Percentiles rank a stretch among this genome's conserved stretches.
Evolutionary conservation across 2,888 invertebrate genomes (phyloP).

Genomic region (Drosophila neutralis): DNA sequence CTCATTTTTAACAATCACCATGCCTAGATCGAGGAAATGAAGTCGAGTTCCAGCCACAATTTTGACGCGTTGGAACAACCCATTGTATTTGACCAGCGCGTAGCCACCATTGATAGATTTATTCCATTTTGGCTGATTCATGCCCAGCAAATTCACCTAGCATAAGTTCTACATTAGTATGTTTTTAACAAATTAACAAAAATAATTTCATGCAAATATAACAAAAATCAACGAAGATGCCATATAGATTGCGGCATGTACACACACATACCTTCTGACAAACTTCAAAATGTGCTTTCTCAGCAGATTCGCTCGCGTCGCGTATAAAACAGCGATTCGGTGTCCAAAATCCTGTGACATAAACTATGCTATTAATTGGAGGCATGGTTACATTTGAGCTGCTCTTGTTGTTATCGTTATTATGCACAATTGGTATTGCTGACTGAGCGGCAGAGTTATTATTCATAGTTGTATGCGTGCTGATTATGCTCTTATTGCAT

Average conservation of each 20-base stretch:
- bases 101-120: neutral
- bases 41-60: constrained; percentile 14
- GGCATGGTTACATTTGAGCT: constrained; percentile 25
- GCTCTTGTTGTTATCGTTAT: neutral
- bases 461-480: neutral
- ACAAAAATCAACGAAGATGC: neutral
- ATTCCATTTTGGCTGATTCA: constrained; percentile 11
- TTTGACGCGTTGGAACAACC: constrained; percentile 28
- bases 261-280: constrained; percentile 37
- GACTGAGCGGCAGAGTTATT: neutral
- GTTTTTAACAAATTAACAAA: neutral
- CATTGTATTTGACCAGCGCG: constrained; percentile 34
- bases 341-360: constrained; percentile 36
- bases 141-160: constrained; percentile 37
- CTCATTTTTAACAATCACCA: neutral
- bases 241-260: neutral
- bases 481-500: neutral
- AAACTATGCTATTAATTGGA: constrained; percentile 30
- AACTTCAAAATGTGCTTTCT: constrained; percentile 23
- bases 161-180: neutral
- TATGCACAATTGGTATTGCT: neutral
- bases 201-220: neutral
- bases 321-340: constrained; percentile 55
- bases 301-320: constrained; percentile 34
- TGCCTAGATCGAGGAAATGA: constrained; percentile 41